These are phyloP conservation scores for Parasteatoda tepidariorum DNA, from an alignment of 1,140 invertebrate genomes.

Conservation along the genomic window DNA sequence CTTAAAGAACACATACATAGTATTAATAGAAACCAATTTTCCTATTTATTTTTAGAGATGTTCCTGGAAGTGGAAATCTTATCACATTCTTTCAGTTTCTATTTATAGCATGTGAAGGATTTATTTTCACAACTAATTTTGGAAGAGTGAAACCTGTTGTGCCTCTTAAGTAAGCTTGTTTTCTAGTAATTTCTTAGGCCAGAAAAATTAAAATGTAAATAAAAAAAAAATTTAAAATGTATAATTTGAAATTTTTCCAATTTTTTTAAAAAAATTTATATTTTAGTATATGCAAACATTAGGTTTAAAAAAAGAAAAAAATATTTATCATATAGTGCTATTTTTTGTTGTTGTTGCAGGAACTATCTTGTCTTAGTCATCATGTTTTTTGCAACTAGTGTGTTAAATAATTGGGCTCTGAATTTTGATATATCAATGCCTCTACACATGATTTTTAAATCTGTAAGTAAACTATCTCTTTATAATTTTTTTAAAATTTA, in stretches of 20 bases:
- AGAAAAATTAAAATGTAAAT: neutral
- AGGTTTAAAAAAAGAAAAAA: too few relatives aligned
- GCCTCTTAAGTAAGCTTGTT: slow-evolving; percentile 70
- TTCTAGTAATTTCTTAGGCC: neutral
- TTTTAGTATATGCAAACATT: too few relatives aligned
- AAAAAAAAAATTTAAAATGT: neutral
- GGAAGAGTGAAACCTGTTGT: slow-evolving; percentile 78
- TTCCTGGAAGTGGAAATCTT: slow-evolving; percentile 91
- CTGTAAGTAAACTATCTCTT: slow-evolving; percentile 76
- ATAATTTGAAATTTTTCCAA: neutral
- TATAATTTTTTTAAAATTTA: slow-evolving; percentile 34
- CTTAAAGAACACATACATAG: neutral
- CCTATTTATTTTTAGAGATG: slow-evolving; percentile 75
- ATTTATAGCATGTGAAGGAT: slow-evolving; percentile 91
- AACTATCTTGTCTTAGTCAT: slow-evolving; percentile 87
- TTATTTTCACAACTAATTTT: slow-evolving; percentile 88
- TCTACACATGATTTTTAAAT: slow-evolving; percentile 97
- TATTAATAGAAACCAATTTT: neutral
- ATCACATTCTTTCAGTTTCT: slow-evolving; percentile 94
- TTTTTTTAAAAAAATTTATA: neutral
- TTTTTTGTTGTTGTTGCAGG: slow-evolving; percentile 71
- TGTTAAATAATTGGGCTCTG: slow-evolving; percentile 96
- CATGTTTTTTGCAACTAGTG: slow-evolving; percentile 92
- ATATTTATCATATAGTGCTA: neutral
- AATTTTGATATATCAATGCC: slow-evolving; percentile 98